phyloP scores from a whole-genome alignment of 35 echinoderm and acorn worm genomes.

The Amphiura filiformis region DNA sequence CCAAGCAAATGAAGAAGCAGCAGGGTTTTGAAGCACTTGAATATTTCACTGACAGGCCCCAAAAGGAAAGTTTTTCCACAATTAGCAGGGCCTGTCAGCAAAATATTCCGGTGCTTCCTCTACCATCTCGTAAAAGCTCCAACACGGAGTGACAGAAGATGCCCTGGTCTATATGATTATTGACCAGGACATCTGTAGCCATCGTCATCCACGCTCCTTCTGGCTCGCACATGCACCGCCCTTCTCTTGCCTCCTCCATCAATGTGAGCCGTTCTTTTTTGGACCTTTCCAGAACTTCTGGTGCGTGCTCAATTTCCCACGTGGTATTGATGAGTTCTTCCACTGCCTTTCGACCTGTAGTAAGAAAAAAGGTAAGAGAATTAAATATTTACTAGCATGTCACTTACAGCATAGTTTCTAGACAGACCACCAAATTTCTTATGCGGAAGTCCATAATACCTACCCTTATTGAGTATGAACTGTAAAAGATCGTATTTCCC shows the following conservation, averaged over 20 bases:
- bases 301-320: background rate
- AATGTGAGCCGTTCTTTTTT: background rate
- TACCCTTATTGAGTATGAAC: conserved; percentile 33
- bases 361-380: background rate
- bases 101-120: conserved; percentile 23
- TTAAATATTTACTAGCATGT: background rate
- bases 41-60: background rate
- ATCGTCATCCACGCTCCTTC: background rate
- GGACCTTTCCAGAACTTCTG: background rate
- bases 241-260: background rate
- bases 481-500: background rate
- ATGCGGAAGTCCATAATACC: background rate
- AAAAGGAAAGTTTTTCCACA: conserved; percentile 50
- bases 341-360: background rate
- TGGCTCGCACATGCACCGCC: background rate
- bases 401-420: background rate
- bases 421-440: background rate
- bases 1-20: conserved; percentile 27
- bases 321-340: background rate
- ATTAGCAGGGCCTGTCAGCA: conserved; percentile 38
- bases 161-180: background rate
- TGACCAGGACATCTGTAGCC: background rate
- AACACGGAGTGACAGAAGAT: background rate
- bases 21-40: conserved; percentile 20
- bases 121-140: background rate